Base-by-base conservation (phyloP, 2,888 invertebrate genomes). In the Girardia tigrina region DNA sequence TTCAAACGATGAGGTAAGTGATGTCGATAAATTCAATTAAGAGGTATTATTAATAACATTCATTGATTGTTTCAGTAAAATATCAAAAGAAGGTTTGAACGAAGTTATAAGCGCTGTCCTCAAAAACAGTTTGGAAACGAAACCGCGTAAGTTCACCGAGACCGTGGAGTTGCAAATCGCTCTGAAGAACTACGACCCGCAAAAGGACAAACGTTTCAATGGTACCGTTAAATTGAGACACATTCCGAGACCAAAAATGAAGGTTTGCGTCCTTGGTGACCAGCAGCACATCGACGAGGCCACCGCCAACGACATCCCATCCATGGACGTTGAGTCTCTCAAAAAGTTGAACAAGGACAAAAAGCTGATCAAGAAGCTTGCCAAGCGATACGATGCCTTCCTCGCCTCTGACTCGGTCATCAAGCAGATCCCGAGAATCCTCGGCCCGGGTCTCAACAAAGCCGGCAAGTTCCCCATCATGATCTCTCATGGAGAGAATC, bases 201-300 rank as follows among this genome's bases (percentile, higher is more conserved):
- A 95, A 86, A 98, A 98, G 91, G 98, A 99, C 88, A 99, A 99
- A 88, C 97, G 98, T 93, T 99, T 99, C 90, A 92, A 93, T 83
- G 98, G 98, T 88, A 97, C 98, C 85, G 94, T 99, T 88, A 97
- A 94, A 95, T 88, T 99, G 84, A 94, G 94, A 88, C 90, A 95
- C 87, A 92, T 98, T 82, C 98, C 98, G 28, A 89, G 94, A 76
- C 97, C 97, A 76, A 94, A 94, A 86, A 94, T 98, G 92, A 93
- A 92, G 86, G 94, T 99, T 20, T 99, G 98, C 84, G 88, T 99
- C 77, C 88, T 99, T 80, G 98, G 98, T 79, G 98, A 99, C 86
- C 97, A 98, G 85, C 95, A 95, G 84, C 99, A 99, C 88, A 94
- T 94, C 85, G 98, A 99, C 82, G 97, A 98, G 86, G 98, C 98